Base-by-base conservation (phyloP, 2,797 vertebrate species). In the Decapterus maruadsi region DNA sequence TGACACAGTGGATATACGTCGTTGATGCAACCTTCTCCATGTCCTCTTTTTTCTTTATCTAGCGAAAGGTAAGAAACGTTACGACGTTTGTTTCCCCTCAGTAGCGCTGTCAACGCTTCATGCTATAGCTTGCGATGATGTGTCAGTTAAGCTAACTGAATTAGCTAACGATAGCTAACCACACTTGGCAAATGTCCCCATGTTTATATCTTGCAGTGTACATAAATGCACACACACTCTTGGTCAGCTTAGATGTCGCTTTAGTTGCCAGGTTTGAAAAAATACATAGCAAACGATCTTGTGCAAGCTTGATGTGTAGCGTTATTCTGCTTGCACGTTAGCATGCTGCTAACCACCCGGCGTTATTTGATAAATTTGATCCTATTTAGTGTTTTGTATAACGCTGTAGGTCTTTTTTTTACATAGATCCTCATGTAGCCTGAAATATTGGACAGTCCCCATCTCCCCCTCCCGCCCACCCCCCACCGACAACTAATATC, bases 41-140 rank as follows among this genome's bases (percentile, higher is more conserved):
- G 54, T 66, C 56, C 4, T 31, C 34, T 70, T 78, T 68, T 75
- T 76, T 77, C 78, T 92, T 95, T 87, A 93, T 89, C 91, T 96
- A 96, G 78, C 95, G 90, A 72, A 91, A 93, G 95, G 95, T 96
- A 88, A 93, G 93, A 65, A 29, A 62, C 19, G 0, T 40, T 0
- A 8, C 12, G 11, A 43, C 55, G 34, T 19, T 43, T 76, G 8
- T 6, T 68, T 53, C 48, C 10, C 10, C 19, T 61, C 10, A 36
- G n/a, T 63, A n/a, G 45, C 40, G 6, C 19, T 38, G 26, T 8
- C 8, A 36, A 8, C 0, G 40, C 58, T 72, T 74, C 68, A 68
- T 36, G 60, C 29, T 82, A 81, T 82, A 81, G 72, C 73, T 70
- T 34, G 69, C 68, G 78, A 45, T 88, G 80, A 87, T 89, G 84